A percentile compares a stretch with the other conserved stretches of the same genome.
Conservation (phyloP, 2,113 vertebrate genomes). For the Seriola dumerili region DNA sequence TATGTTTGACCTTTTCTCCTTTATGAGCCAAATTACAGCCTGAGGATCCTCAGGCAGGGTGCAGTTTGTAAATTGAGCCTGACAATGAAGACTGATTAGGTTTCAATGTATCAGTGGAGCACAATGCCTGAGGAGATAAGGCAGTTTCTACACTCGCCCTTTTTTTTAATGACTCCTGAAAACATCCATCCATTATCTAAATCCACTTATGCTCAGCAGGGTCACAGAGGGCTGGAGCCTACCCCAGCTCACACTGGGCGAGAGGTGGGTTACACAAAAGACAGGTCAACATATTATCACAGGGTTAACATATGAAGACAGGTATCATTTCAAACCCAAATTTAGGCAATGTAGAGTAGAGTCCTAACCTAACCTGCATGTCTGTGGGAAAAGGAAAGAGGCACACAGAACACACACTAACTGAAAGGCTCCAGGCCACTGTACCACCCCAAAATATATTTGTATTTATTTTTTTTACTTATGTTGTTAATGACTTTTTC, state of each 20-base stretch:
- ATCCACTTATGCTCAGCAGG: slow-evolving; percentile 9
- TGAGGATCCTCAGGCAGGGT: slow-evolving; percentile 14
- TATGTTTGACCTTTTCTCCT: slow-evolving; percentile 36
- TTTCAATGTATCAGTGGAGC: slow-evolving; percentile 32
- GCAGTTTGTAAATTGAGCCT: slow-evolving; percentile 42
- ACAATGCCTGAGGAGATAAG: slow-evolving; percentile 38
- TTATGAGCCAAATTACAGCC: slow-evolving; percentile 40
- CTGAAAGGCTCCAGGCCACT: neutral
- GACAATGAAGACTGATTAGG: slow-evolving; percentile 57
- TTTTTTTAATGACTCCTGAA: slow-evolving; percentile 44
- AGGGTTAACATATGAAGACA: slow-evolving; percentile 4
- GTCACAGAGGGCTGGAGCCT: neutral
- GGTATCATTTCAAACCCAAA: neutral
- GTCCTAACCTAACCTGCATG: neutral
- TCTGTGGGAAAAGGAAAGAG: no score
- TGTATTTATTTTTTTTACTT: no score
- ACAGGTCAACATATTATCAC: neutral
- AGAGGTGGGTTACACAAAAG: neutral
- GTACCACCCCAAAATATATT: no score
- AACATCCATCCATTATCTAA: slow-evolving; percentile 46
- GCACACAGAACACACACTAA: neutral
- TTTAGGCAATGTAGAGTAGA: neutral
- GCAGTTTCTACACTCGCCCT: slow-evolving; percentile 7
- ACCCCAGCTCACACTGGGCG: neutral
- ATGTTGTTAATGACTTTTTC: neutral